Evolutionary conservation across 1,140 invertebrate species (phyloP).

Genomic region (Helicoverpa armigera): DNA sequence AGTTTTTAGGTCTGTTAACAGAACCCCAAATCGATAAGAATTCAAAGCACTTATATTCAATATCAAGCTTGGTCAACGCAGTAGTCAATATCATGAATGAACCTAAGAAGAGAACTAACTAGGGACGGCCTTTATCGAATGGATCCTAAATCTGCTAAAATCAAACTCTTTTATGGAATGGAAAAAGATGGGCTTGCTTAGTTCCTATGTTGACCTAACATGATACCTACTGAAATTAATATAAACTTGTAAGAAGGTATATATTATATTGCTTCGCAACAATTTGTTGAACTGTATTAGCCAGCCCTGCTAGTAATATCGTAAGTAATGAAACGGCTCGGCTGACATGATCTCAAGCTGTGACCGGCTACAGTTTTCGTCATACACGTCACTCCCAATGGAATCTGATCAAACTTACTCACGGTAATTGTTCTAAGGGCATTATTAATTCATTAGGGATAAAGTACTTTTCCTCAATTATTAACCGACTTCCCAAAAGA

Average conservation of each 20-base stretch:
- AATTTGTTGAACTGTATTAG: background rate
- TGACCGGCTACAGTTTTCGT: conserved; percentile 45
- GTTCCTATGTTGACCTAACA: no score
- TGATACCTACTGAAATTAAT: no score
- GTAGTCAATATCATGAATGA: no score
- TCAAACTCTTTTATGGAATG: no score
- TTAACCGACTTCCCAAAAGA: no score
- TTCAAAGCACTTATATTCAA: no score
- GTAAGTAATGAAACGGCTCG: conserved; percentile 49
- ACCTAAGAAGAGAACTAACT: no score
- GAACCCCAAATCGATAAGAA: background rate
- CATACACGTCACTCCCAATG: conserved; percentile 9
- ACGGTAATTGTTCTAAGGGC: background rate
- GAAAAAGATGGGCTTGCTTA: no score
- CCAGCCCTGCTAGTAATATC: conserved; percentile 53
- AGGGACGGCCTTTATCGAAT: no score
- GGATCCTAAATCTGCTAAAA: no score
- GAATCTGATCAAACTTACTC: conserved; percentile 16
- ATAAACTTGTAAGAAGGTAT: background rate
- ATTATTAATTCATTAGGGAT: background rate
- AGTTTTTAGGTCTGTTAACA: background rate
- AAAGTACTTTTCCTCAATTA: no score
- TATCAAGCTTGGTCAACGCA: no score
- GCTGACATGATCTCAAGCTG: conserved; percentile 63
- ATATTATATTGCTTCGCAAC: background rate